A percentile compares a stretch with the other conserved stretches of the same genome.
phyloP scores from a whole-genome alignment of 2,113 vertebrate species.

The Fukomys damarensis region DNA sequence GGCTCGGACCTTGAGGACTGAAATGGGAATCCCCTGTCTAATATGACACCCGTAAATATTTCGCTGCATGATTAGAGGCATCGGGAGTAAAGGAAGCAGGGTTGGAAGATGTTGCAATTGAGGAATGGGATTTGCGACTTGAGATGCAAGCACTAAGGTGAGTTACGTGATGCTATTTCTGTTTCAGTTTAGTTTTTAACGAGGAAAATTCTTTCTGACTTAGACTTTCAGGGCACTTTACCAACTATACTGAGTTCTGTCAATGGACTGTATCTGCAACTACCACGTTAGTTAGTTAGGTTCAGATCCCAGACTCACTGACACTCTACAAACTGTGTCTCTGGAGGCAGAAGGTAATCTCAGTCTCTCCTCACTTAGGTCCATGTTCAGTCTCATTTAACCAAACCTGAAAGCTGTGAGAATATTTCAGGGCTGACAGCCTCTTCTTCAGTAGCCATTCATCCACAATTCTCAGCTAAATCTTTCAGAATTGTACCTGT shows the following conservation, averaged over 20 bases:
- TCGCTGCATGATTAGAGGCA: background rate
- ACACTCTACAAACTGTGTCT: too few species aligned
- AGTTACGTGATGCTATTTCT: background rate
- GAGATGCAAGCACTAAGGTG: background rate
- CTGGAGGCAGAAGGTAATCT: background rate
- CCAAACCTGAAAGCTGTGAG: background rate
- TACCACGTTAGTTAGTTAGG: background rate
- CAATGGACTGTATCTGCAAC: fast-evolving
- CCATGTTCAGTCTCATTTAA: background rate
- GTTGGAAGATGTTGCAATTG: background rate
- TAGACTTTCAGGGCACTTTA: background rate
- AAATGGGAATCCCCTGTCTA: background rate
- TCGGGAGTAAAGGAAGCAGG: background rate
- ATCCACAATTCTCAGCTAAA: background rate
- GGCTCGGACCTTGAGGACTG: background rate
- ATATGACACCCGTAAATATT: background rate
- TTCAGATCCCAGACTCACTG: background rate
- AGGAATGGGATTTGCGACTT: background rate
- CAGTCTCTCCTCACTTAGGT: background rate
- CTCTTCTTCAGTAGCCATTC: background rate
- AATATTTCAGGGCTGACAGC: fast-evolving
- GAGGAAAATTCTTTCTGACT: background rate
- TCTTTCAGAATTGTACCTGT: background rate
- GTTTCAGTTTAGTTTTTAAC: background rate
- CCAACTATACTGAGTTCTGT: background rate